These are phyloP conservation scores for Agapetus fuscipes DNA, from an alignment of 2,888 invertebrate genomes.

Conservation along the genomic window DNA sequence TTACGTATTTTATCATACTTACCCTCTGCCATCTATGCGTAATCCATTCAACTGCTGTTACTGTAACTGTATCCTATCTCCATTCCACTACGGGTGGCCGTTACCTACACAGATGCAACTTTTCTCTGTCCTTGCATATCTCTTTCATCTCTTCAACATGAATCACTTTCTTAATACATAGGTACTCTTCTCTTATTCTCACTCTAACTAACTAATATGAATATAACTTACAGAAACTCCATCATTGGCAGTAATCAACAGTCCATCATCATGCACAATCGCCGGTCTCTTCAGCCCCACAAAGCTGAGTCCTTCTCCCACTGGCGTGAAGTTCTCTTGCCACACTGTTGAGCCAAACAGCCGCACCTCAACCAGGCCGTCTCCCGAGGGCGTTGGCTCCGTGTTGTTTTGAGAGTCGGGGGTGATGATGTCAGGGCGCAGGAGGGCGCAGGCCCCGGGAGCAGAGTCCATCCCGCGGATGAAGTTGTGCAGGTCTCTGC, in stretches of 20 bases:
- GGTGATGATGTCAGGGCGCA: conserved; percentile 25
- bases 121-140: too few species aligned
- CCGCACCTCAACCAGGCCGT: conserved; percentile 51
- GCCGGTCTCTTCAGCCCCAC: conserved; percentile 52
- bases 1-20: too few species aligned
- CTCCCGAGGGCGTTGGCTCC: conserved; percentile 34
- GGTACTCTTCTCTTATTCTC: too few species aligned
- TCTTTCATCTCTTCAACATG: too few species aligned
- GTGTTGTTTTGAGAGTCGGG: conserved; percentile 22
- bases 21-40: too few species aligned
- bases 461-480: conserved; percentile 90
- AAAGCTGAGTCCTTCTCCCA: conserved; percentile 50
- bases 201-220: too few species aligned
- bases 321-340: conserved; percentile 42
- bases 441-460: conserved; percentile 74
- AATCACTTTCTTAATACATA: too few species aligned
- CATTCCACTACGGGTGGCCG: too few species aligned
- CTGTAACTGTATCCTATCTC: too few species aligned
- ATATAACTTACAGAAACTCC: conserved; percentile 55
- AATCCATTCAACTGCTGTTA: too few species aligned
- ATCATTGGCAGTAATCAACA: conserved; percentile 75
- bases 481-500: conserved; percentile 78
- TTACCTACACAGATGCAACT: too few species aligned
- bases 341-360: conserved; percentile 76
- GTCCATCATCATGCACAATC: conserved; percentile 67